Conservation (phyloP, 1,140 invertebrate genomes). For the Drosophila busckii region DNA sequence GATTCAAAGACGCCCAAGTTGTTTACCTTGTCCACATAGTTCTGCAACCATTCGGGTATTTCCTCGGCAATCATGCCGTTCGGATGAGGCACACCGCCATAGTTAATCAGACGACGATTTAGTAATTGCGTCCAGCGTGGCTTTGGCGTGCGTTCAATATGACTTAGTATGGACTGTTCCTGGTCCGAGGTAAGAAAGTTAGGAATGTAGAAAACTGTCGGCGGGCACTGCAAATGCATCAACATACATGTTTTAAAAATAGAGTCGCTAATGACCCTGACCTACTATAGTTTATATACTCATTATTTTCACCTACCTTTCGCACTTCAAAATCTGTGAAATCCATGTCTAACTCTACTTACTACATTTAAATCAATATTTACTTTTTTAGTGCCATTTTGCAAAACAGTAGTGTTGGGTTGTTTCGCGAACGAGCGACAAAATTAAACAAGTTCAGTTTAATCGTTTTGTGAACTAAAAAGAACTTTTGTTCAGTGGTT, state of each 20-base stretch:
- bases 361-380: slow-evolving; percentile 59
- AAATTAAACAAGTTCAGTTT: too few species aligned
- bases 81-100: slow-evolving; percentile 94
- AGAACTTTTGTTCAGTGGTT: too few species aligned
- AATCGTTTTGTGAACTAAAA: too few species aligned
- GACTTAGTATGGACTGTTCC: slow-evolving; percentile 86
- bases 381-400: too few species aligned
- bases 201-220: slow-evolving; percentile 91
- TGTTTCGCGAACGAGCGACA: too few species aligned
- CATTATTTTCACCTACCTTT: slow-evolving; percentile 49
- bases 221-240: slow-evolving; percentile 83
- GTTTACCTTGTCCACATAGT: slow-evolving; percentile 87
- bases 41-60: slow-evolving; percentile 91
- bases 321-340: slow-evolving; percentile 73
- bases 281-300: too few species aligned
- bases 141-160: slow-evolving; percentile 90
- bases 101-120: slow-evolving; percentile 95
- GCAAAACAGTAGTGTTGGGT: too few species aligned
- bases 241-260: too few species aligned
- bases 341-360: slow-evolving; percentile 56
- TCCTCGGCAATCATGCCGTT: slow-evolving; percentile 97
- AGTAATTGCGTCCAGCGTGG: slow-evolving; percentile 97
- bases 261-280: too few species aligned
- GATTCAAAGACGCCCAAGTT: slow-evolving; percentile 86
- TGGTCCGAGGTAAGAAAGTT: slow-evolving; percentile 93